Base-by-base conservation (phyloP, 1,140 invertebrate genomes). In the Nautilus pompilius region DNA sequence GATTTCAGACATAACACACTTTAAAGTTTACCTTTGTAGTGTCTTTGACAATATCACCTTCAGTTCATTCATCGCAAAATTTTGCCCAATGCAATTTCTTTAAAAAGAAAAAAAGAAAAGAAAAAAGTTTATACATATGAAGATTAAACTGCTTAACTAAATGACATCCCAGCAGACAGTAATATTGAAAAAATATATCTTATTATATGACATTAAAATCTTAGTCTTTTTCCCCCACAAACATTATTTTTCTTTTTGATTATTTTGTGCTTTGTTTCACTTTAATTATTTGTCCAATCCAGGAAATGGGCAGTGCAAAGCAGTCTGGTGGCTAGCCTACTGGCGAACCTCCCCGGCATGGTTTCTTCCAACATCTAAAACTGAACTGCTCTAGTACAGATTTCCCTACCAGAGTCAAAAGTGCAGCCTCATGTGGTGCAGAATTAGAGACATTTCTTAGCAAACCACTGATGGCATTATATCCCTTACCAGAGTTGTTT, bases 11-110 rank as follows among this genome's bases (percentile, higher is more conserved):
- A n/a, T n/a, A n/a, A n/a, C n/a, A n/a, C n/a, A n/a, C n/a, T n/a
- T n/a, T n/a, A n/a, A 53, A 53, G 63, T 41, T 28, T 60, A 65
- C 63, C 48, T 59, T 46, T 26, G 46, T 17, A 65, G 30, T 24
- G 60, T 58, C n/a, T 48, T 65, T 5, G 63, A 32, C 17, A 65
- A 2, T 6, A 65, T 49, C 5, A 54, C 58, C 33, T 65, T 65
- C 49, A 59, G 51, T n/a, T 65, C 63, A 24, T 36, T 32, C 63
- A 65, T 65, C 20, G 63, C 63, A 60, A 65, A 65, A 41, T 60
- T 17, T 30, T 65, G 63, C 20, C 63, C 63, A 20, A 65, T 65
- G 22, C 63, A 65, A 30, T 65, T 65, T 30, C 63, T 64, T 33
- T 10, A 64, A 59, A 36, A 13, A 28, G 46, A 56, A 56, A 3